Base-by-base conservation (phyloP, 2,113 vertebrate genomes). In the Takifugu flavidus region DNA sequence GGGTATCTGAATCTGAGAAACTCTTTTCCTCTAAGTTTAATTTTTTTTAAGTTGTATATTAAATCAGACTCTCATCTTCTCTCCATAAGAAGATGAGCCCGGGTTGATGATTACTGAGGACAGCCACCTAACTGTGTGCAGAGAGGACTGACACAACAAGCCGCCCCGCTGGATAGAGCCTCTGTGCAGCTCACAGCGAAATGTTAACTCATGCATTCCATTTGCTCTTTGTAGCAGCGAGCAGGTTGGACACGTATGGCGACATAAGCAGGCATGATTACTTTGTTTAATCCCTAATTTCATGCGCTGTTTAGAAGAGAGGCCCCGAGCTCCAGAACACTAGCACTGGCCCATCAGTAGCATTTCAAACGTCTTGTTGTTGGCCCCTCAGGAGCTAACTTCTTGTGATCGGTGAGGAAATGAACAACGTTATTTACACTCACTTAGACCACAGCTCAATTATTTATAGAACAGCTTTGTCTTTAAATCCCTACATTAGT, bases 61-160 rank as follows among this genome's bases (percentile, higher is more conserved):
- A 39, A 10, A 10, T 39, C 34, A 39, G 7, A 39, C 34, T 39
- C 34, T 39, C 34, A 39, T 39, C 34, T 11, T 10, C 20, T 20
- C 20, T 39, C 3, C 1, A 39, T 10, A 39, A 88, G 84, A 91
- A 90, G 89, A 89, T 81, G 89, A 93, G 90, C 90, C 88, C 88
- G 74, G 92, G 93, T 93, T 94, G 92, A 94, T 93, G 93, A 93
- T 93, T 91, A 86, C 90, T 92, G 93, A 95, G 93, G 34, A 39
- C 34, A 11, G 2, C 8, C 34, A 39, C 34, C 34, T 39, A 10
- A 39, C 34, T 39, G 34, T 39, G 34, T 11, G 3, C 93, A 94
- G 91, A 87, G 89, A 83, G 93, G 92, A 89, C 91, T n/a, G 13
- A 93, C 90, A 94, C 93, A 92, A 93, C 88, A 87, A 93, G 88